Percentiles rank a stretch among this genome's conserved stretches.
phyloP scores from a whole-genome alignment of 2,888 invertebrate genomes.

The Oxytorus armatus region DNA sequence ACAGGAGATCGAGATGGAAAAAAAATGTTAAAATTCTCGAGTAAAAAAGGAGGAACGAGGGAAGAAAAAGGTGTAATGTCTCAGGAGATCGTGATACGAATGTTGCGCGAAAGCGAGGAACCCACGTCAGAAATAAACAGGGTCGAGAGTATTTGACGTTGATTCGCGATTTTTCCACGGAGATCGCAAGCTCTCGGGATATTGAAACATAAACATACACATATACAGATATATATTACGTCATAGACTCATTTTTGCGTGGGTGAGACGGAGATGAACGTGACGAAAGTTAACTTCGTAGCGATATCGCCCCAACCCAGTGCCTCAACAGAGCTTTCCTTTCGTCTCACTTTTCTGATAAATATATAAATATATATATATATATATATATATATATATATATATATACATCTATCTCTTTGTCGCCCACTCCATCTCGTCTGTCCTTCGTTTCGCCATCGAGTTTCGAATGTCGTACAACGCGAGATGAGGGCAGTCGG shows the following conservation, averaged over 20 bases:
- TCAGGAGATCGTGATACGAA: slow-evolving; percentile 32
- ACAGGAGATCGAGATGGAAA: slow-evolving; percentile 18
- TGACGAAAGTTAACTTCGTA: slow-evolving; percentile 46
- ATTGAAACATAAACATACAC: slow-evolving; percentile 14
- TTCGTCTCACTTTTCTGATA: slow-evolving; percentile 24
- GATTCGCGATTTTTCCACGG: slow-evolving; percentile 28
- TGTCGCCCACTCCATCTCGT: slow-evolving; percentile 27
- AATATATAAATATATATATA: too few relatives aligned
- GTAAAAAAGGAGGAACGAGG: slow-evolving; percentile 3
- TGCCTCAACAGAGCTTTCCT: slow-evolving; percentile 29
- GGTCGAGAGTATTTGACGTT: slow-evolving; percentile 47
- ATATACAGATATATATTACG: background rate
- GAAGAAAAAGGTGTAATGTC: slow-evolving; percentile 20
- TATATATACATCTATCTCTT: slow-evolving; percentile 6
- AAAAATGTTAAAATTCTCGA: slow-evolving; percentile 1
- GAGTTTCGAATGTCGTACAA: slow-evolving; percentile 43
- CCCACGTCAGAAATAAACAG: slow-evolving; percentile 44
- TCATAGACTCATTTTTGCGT: background rate
- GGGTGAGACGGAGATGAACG: slow-evolving; percentile 29
- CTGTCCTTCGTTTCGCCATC: slow-evolving; percentile 15
- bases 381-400: slow-evolving; percentile 5
- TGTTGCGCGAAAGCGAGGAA: slow-evolving; percentile 2
- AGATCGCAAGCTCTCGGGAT: slow-evolving; percentile 16
- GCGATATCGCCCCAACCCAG: slow-evolving; percentile 30
- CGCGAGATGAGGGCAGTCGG: slow-evolving; percentile 24